Percentiles rank a stretch among this genome's conserved stretches.
phyloP scores from a whole-genome alignment of 2,888 invertebrate species.

The Cremastinae sp. region DNA sequence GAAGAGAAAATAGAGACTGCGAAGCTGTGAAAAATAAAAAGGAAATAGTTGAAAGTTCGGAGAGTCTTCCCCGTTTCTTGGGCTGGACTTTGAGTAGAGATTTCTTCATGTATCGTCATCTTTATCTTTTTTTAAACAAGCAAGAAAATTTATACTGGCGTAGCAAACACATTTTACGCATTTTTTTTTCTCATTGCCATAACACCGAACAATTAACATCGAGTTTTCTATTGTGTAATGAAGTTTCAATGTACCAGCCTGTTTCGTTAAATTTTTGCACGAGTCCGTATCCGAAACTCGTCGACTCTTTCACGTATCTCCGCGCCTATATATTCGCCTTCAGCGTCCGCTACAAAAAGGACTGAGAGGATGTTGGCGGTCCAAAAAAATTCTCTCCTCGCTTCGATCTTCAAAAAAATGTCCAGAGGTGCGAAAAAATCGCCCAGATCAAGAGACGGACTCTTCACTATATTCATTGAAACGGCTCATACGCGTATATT shows the following conservation, averaged over 20 bases:
- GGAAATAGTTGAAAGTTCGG: slow-evolving; percentile 39
- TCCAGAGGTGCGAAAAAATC: not conserved
- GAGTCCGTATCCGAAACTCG: not conserved
- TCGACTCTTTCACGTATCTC: not conserved
- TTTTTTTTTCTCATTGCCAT: slow-evolving; percentile 60
- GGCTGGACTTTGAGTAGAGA: slow-evolving; percentile 66
- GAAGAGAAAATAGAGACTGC: slow-evolving; percentile 16
- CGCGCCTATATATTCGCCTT: no score
- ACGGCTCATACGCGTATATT: slow-evolving; percentile 22
- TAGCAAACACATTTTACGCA: slow-evolving; percentile 65
- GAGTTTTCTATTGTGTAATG: slow-evolving; percentile 66
- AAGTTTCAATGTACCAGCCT: slow-evolving; percentile 47
- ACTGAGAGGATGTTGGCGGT: no score
- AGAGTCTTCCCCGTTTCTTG: slow-evolving; percentile 48
- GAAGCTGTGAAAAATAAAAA: slow-evolving; percentile 27
- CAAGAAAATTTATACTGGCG: slow-evolving; percentile 58
- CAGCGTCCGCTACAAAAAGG: no score
- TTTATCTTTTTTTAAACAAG: slow-evolving; percentile 26
- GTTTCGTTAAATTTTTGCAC: slow-evolving; percentile 15
- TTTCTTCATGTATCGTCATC: slow-evolving; percentile 34
- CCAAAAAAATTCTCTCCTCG: no score
- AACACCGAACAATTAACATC: slow-evolving; percentile 74
- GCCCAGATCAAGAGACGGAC: slow-evolving; percentile 1
- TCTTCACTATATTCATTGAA: not conserved
- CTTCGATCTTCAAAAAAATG: no score